Base-by-base conservation (phyloP, 2,797 vertebrate genomes). In the Clarias platycephalus region DNA sequence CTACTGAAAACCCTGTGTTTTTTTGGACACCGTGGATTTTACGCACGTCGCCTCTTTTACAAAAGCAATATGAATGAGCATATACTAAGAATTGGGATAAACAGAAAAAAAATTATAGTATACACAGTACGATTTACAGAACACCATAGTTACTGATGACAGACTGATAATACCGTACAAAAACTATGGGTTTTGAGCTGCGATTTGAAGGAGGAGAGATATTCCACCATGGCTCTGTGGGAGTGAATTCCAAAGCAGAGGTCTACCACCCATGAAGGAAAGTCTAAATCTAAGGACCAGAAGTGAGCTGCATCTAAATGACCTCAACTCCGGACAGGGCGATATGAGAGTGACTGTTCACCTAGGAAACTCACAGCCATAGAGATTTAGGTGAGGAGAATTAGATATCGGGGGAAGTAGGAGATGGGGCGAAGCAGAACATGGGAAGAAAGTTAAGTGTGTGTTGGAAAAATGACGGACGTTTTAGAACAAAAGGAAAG, bases 241-340 rank as follows among this genome's bases (percentile, higher is more conserved):
- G 74, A 57, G 18, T 34, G 18, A 58, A 76, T 55, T 76, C 40
- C 16, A 5, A 31, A 37, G 28, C 55, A 34, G 28, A 60, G 55
- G 55, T 77, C 74, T 77, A 57, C 55, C 55, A 24, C 55, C 74
- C 55, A 60, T 60, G 74, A 83, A 85, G 81, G 13, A 28, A 58
- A 16, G 55, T 84, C 31, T 77, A 40, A 74, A 66, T 28, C 37
- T 28, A 63, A 66, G 40, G 16, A 40, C 31, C 26, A 58, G 28
- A 77, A 24, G 74, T 37, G 74, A 77, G 74, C 28, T 60, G 74
- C 74, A 77, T 77, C 20, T 60, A 58, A 77, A 77, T 77, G 55
- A 77, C 28, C 18, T 60, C 20, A 58, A 24, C 28, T 6, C 74
- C 2, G 74, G 53, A 34, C 74, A 58, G 74, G 9, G 20, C 28